Conservation (phyloP, 1,140 invertebrate species). For the Drosophila parvula region DNA sequence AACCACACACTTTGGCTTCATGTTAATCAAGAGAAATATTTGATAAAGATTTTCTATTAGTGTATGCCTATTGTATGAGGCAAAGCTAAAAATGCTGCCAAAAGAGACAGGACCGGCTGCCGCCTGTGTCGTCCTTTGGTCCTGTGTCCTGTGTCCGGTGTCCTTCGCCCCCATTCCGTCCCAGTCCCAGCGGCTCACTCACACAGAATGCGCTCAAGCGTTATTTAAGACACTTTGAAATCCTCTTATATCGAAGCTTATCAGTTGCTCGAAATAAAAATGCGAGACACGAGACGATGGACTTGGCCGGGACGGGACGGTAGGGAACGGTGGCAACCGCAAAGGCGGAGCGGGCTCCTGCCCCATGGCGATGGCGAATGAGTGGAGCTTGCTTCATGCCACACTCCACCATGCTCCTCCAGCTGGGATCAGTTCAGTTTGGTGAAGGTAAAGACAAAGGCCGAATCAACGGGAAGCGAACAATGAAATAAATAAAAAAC, state of each 20-base stretch:
- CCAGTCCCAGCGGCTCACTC: constrained; percentile 57
- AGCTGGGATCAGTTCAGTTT: constrained; percentile 8
- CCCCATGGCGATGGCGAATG: background rate
- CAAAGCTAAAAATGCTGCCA: constrained; percentile 52
- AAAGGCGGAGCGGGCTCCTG: background rate
- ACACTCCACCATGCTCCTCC: too few relatives aligned
- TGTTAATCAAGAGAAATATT: too few relatives aligned
- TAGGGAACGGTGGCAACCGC: background rate
- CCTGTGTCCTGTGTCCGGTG: constrained; percentile 1
- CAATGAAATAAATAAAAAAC: constrained; percentile 54
- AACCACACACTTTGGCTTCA: too few relatives aligned
- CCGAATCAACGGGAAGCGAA: constrained; percentile 38
- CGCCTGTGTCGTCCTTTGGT: constrained; percentile 1
- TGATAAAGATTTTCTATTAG: background rate
- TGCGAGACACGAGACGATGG: constrained; percentile 43
- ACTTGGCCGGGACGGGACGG: background rate
- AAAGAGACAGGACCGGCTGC: constrained; percentile 11
- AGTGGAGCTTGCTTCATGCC: too few relatives aligned
- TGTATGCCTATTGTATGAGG: constrained; percentile 36
- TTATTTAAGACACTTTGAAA: constrained; percentile 74
- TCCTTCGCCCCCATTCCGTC: constrained; percentile 19
- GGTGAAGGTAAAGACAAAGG: constrained; percentile 46
- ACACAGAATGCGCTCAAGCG: constrained; percentile 69
- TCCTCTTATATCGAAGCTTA: constrained; percentile 72
- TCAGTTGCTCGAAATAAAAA: constrained; percentile 66